Evolutionary conservation across 1,140 invertebrate genomes (phyloP).

Genomic region (Drosophila lacertosa): DNA sequence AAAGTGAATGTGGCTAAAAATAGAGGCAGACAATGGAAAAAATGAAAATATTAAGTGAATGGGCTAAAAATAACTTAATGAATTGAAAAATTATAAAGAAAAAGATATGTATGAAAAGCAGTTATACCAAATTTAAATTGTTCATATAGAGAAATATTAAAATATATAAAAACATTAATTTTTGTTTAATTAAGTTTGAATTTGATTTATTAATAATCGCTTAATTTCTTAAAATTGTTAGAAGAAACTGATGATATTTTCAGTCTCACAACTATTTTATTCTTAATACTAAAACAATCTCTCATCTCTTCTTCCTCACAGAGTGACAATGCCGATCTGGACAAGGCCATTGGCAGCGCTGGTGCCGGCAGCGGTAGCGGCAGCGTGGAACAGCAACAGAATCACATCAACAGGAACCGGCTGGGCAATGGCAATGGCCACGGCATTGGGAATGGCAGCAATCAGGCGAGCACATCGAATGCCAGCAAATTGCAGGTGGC

Average conservation of each 20-base stretch:
- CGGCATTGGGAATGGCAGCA: constrained; percentile 15
- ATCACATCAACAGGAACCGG: constrained; percentile 68
- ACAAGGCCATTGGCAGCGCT: constrained; percentile 64
- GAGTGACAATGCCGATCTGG: constrained; percentile 77
- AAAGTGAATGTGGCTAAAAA: neutral
- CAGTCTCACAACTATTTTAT: no score
- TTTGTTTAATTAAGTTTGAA: no score
- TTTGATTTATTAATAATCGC: no score
- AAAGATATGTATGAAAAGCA: no score
- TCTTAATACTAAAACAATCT: neutral
- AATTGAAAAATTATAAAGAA: neutral
- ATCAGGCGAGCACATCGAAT: constrained; percentile 45
- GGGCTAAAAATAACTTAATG: neutral
- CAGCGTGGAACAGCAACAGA: constrained; percentile 58
- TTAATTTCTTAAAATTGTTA: no score
- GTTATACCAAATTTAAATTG: no score
- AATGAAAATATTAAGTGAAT: neutral
- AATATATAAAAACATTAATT: no score
- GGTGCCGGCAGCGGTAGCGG: constrained; percentile 11
- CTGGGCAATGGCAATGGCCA: constrained; percentile 48
- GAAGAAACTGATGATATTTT: no score
- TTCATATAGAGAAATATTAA: no score
- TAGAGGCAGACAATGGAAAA: neutral
- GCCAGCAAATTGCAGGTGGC: constrained; percentile 32
- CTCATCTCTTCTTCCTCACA: constrained; percentile 22